Evolutionary conservation across 30 jellyfish, hydroid and myxozoan species (phyloP), one percentile per base, ranked within the genome.

Genomic region (Aurelia aurita): DNA sequence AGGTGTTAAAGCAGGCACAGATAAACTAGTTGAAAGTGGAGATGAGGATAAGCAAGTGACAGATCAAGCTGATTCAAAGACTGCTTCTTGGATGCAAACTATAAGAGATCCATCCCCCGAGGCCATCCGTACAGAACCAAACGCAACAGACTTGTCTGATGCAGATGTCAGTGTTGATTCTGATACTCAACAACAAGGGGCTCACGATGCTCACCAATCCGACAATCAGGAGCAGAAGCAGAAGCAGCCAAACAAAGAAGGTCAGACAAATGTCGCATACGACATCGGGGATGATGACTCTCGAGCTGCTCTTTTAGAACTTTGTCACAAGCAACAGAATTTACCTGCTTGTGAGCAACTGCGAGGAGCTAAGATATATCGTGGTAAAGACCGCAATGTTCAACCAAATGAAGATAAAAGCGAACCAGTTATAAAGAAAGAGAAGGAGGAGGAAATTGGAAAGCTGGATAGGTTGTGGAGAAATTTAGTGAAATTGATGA

Each of bases 321-420:
- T 87, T 45, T 91, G 98, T 54, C 82, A 85, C 59, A 55, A 75
- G 45, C 94, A 91, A 16, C 98, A 96, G 43, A 78, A 83, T 61
- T 59, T 85, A 49, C 90, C 88, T 31, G 96, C 91, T 11, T 91
- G 98, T 75, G 89, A 65, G 22, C 84, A 34, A 32, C 63, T 86
- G 71, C 89, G 89, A 2, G 89, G 90, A 19, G 62, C 95, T 2
- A 86, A 86, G 26, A 86, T 86, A 0, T 86, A 45, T 71, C 84
- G 95, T 8, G 84, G 84, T 8, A 73, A 43, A 35, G 59, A 49
- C 32, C 75, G 69, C 54, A 26, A 22, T 22, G 67, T 19, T 79
- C 85, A 60, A 2, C 20, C 27, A 10, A 18, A 31, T 20, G 95
- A 75, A 18, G 70, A 55, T 7, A 39, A 7, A 5, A 21, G 76